A percentile compares a stretch with the other conserved stretches of the same genome.
phyloP scores from a whole-genome alignment of 92 coral and sea anemone species.

The Parazoanthus atlanticus region DNA sequence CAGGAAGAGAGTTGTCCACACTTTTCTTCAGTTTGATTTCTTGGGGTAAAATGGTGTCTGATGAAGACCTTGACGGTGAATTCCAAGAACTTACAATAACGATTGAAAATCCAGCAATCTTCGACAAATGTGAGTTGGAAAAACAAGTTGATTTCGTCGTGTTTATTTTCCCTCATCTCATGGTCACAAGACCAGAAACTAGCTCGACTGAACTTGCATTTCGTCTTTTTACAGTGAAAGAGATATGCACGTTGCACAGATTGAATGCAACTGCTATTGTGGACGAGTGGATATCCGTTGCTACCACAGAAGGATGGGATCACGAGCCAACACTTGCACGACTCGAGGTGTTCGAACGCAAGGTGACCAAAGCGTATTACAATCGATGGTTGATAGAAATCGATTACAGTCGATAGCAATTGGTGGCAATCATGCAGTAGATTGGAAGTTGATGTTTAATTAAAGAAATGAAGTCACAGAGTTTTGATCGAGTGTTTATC shows the following conservation, averaged over 20 bases:
- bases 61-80: slow-evolving; percentile 75
- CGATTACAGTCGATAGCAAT: not conserved
- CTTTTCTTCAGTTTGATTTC: not conserved
- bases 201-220: not conserved
- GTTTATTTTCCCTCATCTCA: not conserved
- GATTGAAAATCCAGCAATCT: slow-evolving; percentile 72
- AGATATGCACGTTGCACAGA: slow-evolving; percentile 61
- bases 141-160: slow-evolving; percentile 3
- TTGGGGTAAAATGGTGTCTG: slow-evolving; percentile 77
- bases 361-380: slow-evolving; percentile 47
- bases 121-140: slow-evolving; percentile 76
- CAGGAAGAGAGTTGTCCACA: not conserved
- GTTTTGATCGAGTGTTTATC: no score
- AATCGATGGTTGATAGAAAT: no score
- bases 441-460: no score
- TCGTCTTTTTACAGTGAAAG: slow-evolving; percentile 69
- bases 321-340: slow-evolving; percentile 60
- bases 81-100: slow-evolving; percentile 77
- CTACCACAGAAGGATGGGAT: slow-evolving; percentile 33
- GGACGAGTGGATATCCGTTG: slow-evolving; percentile 86
- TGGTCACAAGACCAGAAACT: not conserved
- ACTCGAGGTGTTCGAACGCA: slow-evolving; percentile 78
- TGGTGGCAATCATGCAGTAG: not conserved
- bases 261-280: slow-evolving; percentile 65
- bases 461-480: not conserved